A percentile compares a stretch with the other conserved stretches of the same genome.
Evolutionary conservation across 1,140 invertebrate species (phyloP).

Genomic region (Aphelinus certus): DNA sequence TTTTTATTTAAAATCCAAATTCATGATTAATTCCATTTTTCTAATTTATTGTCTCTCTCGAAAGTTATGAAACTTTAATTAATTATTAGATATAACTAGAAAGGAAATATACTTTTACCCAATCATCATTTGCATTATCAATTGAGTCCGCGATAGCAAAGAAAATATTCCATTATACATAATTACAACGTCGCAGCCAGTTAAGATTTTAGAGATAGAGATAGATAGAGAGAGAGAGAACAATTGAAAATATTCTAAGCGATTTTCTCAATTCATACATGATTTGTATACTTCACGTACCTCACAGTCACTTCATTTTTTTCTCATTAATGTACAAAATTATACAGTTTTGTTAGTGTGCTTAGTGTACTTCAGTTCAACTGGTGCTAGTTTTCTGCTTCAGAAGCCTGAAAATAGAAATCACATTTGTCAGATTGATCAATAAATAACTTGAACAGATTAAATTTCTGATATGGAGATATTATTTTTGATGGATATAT

Average conservation of each 20-base stretch:
- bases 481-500: no score
- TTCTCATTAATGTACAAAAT: constrained; percentile 37
- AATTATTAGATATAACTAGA: constrained; percentile 23
- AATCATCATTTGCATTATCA: constrained; percentile 14
- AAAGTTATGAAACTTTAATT: constrained; percentile 16
- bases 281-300: constrained; percentile 34
- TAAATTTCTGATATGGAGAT: no score
- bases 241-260: neutral
- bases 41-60: constrained; percentile 22
- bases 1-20: constrained; percentile 15
- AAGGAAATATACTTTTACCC: constrained; percentile 22
- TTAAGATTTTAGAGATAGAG: constrained; percentile 23
- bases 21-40: constrained; percentile 24
- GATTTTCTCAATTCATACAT: constrained; percentile 27
- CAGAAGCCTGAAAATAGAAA: constrained; percentile 55
- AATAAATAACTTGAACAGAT: no score
- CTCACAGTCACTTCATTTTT: constrained; percentile 25
- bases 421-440: no score
- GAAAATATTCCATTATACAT: constrained; percentile 26
- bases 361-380: constrained; percentile 23
- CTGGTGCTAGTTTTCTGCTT: constrained; percentile 60
- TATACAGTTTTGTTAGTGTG: constrained; percentile 33
- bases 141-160: constrained; percentile 10
- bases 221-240: neutral
- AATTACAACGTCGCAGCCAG: constrained; percentile 34